Evolutionary conservation across 1,140 invertebrate species (phyloP), one percentile per base, ranked within the genome.

Genomic region (Popillia japonica): DNA sequence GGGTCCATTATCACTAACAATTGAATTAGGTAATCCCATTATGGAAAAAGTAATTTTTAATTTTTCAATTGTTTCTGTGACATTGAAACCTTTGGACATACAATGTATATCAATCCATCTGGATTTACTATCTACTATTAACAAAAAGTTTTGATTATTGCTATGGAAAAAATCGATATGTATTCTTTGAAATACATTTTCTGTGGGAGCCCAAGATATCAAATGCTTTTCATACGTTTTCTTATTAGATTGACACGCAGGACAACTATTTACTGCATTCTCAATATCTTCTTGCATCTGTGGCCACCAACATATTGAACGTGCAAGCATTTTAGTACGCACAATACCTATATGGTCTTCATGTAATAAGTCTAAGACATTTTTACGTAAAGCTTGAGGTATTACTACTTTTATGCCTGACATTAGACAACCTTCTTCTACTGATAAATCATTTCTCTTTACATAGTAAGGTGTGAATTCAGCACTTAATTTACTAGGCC

Each of bases 81-180:
- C n/a, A n/a, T n/a, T n/a, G n/a, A n/a, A n/a, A n/a, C n/a, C n/a
- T 78, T 22, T 76, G n/a, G n/a, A n/a, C n/a, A n/a, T n/a, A n/a
- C n/a, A n/a, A n/a, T n/a, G n/a, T n/a, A n/a, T n/a, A n/a, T n/a
- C n/a, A n/a, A n/a, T n/a, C n/a, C n/a, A n/a, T n/a, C n/a, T n/a
- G n/a, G n/a, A n/a, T n/a, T n/a, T 61, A 73, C 73, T 79, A 75
- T 81, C 80, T 2, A 77, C 48, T 20, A 80, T 64, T 4, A 80
- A 61, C 23, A 80, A 76, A 42, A 34, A 79, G 7, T 17, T 68
- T 40, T 22, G 22, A 72, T 40, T 74, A 59, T 77, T 27, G 55
- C 55, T 75, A 59, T 78, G 17, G 68, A 77, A 80, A 41, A 78
- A 79, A 77, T 80, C 75, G 55, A 79, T 72, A 41, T 80, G 78